Evolutionary conservation across 1,140 invertebrate genomes (phyloP), one percentile per base, ranked within the genome.

Genomic region (Nomia melanderi): DNA sequence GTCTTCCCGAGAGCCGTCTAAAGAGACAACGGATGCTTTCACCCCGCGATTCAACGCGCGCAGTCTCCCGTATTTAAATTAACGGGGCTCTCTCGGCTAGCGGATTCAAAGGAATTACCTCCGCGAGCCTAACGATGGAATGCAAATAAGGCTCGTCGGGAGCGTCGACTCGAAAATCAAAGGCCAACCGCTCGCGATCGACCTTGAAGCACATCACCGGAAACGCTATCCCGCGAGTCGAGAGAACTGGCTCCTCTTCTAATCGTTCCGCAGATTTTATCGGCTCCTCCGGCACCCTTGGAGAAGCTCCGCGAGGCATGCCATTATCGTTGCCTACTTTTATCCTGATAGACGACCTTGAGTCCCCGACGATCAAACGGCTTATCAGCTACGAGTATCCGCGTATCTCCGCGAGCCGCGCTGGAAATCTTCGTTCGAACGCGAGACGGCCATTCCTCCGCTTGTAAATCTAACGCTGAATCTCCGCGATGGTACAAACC

Each of bases 21-120:
- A n/a, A 71, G 53, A 78, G 64, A 74, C 65, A 81, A 77, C 69
- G 53, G 33, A 74, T 53, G 80, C 81, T 83, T 83, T 83, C 81
- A 82, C 81, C 63, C 75, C n/a, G 47, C 31, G n/a, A 36, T 31
- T 57, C 36, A 25, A 17, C n/a, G 17, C 41, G 39, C 20, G 14
- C 63, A 36, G 33, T 5, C n/a, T 69, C 54, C 59, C 25, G 7
- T 65, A 71, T 78, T 78, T 29, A 78, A 83, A 78, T 82, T 81
- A 69, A 67, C 44, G 62, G 14, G 31, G 59, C 39, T 67, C 36
- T 20, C 53, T 7, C 8, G 25, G 11, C 5, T 12, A 14, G 7
- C 20, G 20, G n/a, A n/a, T 20, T 29, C 31, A 14, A 23, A 73
- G 36, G 44, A 64, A 70, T 59, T 2, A 31, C 7, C 6, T 27